A percentile compares a stretch with the other conserved stretches of the same genome.
These are phyloP conservation scores for Ariopsis seemanni DNA, from an alignment of 2,113 vertebrate genomes.

Conservation along the genomic window DNA sequence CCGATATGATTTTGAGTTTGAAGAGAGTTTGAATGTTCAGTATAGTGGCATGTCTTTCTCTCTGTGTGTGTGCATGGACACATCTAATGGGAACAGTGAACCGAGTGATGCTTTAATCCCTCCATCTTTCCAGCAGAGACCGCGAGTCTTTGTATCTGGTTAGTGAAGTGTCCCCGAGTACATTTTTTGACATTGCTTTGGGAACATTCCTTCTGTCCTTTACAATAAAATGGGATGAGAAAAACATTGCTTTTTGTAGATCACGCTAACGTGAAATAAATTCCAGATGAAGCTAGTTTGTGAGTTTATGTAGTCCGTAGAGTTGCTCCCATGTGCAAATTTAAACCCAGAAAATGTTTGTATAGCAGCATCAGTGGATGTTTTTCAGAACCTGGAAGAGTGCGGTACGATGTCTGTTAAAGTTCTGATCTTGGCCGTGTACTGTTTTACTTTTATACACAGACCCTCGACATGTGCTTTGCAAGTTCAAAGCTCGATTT, in stretches of 20 bases:
- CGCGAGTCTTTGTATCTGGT: conserved; percentile 33
- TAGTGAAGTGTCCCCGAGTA: conserved; percentile 10
- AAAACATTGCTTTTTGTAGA: background rate
- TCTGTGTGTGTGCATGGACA: background rate
- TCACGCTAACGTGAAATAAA: background rate
- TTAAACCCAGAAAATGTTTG: background rate
- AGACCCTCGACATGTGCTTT: background rate
- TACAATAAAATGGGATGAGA: background rate
- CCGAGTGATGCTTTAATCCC: background rate
- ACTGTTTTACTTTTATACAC: background rate
- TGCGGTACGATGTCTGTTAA: background rate
- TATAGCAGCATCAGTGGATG: background rate
- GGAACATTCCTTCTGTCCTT: background rate
- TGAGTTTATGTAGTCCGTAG: too few relatives aligned
- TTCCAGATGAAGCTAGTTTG: background rate
- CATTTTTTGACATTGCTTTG: conserved; percentile 22
- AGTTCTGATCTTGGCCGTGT: background rate
- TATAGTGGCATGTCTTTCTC: background rate
- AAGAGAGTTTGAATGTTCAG: too few relatives aligned
- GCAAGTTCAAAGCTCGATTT: background rate
- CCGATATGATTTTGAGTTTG: too few relatives aligned
- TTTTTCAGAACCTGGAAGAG: background rate
- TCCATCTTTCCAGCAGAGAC: background rate
- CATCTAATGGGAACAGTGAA: background rate
- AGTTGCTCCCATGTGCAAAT: background rate